Conservation (phyloP, 2,113 vertebrate species). For the Myocastor coypus region DNA sequence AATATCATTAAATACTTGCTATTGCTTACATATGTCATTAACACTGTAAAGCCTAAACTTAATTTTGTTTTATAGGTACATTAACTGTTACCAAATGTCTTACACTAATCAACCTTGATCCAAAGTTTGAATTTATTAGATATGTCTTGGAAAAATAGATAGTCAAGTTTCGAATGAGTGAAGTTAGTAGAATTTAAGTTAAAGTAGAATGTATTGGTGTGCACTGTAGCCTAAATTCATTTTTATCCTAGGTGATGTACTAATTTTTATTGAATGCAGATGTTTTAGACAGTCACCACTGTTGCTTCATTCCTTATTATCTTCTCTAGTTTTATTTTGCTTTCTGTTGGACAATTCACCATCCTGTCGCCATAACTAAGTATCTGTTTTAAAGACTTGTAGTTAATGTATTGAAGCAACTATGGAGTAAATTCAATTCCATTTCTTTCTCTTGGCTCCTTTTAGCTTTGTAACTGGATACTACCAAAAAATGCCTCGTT, state of each 20-base stretch:
- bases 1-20: conserved; percentile 76
- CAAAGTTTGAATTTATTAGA: conserved; percentile 61
- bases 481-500: not conserved
- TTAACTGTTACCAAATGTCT: conserved; percentile 65
- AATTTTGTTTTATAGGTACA: conserved; percentile 53
- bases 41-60: conserved; percentile 41
- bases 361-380: conserved; percentile 70
- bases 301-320: conserved; percentile 75
- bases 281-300: conserved; percentile 67
- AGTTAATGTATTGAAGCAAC: conserved; percentile 50
- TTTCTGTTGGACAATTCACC: conserved; percentile 71
- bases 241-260: conserved; percentile 58
- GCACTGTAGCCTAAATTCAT: conserved; percentile 16
- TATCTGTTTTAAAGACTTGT: conserved; percentile 54
- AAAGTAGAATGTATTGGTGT: conserved; percentile 55
- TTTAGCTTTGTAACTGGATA: not conserved
- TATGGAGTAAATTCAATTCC: conserved; percentile 15
- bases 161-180: conserved; percentile 56
- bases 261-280: conserved; percentile 62
- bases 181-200: conserved; percentile 70
- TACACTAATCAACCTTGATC: conserved; percentile 68
- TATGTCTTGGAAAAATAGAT: conserved; percentile 72
- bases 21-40: conserved; percentile 62
- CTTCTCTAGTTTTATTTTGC: conserved; percentile 72
- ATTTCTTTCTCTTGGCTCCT: not conserved